A percentile compares a stretch with the other conserved stretches of the same genome.
phyloP scores from a whole-genome alignment of 2,888 invertebrate species.

The Teleiodes luculella region DNA sequence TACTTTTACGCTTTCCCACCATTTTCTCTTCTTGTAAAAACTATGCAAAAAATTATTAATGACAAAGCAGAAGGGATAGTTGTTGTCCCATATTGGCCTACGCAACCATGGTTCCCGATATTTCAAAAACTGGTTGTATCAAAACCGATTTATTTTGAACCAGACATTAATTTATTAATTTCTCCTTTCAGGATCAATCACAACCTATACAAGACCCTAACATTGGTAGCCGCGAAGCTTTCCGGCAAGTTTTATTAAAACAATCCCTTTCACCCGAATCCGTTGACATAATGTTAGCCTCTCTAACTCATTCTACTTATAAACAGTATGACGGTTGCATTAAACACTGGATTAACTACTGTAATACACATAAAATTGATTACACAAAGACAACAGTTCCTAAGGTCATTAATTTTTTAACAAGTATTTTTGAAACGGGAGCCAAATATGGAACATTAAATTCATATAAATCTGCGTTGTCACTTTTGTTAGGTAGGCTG shows the following conservation, averaged over 20 bases:
- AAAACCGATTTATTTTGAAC: conserved; percentile 11
- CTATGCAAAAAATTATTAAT: conserved; percentile 22
- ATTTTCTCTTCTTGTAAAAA: conserved; percentile 24
- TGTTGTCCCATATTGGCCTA: conserved; percentile 26
- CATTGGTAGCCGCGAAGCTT: conserved; percentile 17
- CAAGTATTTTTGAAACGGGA: conserved; percentile 14
- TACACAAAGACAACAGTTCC: background rate
- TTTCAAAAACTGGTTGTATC: conserved; percentile 16
- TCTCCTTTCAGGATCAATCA: conserved; percentile 13
- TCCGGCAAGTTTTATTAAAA: conserved; percentile 14
- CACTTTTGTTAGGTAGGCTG: conserved; percentile 12
- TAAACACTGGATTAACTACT: conserved; percentile 12
- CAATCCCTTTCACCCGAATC: conserved; percentile 1
- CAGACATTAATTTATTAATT: conserved; percentile 4
- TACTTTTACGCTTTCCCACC: conserved; percentile 29
- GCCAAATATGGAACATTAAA: conserved; percentile 22
- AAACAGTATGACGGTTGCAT: conserved; percentile 17
- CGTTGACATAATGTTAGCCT: conserved; percentile 15
- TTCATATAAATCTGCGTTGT: conserved; percentile 16
- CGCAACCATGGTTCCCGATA: conserved; percentile 28
- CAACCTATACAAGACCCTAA: conserved; percentile 1
- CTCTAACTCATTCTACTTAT: conserved; percentile 12
- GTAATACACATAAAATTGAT: background rate
- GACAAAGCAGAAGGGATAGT: conserved; percentile 26
- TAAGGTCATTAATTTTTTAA: conserved; percentile 10